A percentile compares a stretch with the other conserved stretches of the same genome.
These are phyloP conservation scores for Streptopelia turtur DNA, from an alignment of 2,797 vertebrate genomes.

Conservation along the genomic window DNA sequence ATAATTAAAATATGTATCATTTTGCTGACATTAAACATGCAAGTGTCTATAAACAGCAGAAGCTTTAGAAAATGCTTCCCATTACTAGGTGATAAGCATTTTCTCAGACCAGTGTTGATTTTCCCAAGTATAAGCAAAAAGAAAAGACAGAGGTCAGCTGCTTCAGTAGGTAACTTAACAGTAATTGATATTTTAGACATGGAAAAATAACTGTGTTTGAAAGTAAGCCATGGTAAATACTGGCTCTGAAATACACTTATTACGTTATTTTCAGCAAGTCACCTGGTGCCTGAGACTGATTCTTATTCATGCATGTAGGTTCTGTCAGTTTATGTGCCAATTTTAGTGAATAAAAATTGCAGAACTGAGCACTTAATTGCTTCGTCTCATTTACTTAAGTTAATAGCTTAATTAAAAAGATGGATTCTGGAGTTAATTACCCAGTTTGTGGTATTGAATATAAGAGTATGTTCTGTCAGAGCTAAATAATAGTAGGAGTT, in stretches of 20 bases:
- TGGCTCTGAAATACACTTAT: background rate
- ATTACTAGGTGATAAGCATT: background rate
- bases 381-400: constrained; percentile 10
- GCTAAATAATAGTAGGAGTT: background rate
- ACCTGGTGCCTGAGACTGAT: background rate
- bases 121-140: background rate
- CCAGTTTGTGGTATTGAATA: background rate
- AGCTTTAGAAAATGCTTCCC: background rate
- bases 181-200: background rate
- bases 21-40: background rate
- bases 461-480: background rate
- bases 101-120: background rate
- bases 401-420: constrained; percentile 40
- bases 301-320: background rate
- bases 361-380: constrained; percentile 31
- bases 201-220: background rate
- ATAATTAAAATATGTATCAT: background rate
- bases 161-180: background rate
- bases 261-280: background rate
- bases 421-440: constrained; percentile 44
- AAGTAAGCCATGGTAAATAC: background rate
- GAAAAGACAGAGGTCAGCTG: background rate
- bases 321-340: constrained; percentile 15
- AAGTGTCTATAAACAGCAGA: background rate
- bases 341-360: constrained; percentile 19